Evolutionary conservation across 2,888 invertebrate genomes (phyloP).

Genomic region (Andrena bucephala): DNA sequence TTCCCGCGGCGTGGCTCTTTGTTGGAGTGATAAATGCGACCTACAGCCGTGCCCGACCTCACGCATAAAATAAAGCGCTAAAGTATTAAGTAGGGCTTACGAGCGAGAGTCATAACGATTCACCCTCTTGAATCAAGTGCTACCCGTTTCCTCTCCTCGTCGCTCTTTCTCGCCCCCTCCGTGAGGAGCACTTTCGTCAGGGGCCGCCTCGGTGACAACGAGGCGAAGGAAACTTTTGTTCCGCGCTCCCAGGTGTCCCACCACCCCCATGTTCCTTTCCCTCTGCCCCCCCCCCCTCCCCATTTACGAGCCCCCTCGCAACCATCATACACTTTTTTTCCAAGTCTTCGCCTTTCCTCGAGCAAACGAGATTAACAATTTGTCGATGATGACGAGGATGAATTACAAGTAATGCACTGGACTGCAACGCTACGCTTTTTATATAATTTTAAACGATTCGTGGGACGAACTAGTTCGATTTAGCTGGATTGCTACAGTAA

Average conservation of each 20-base stretch:
- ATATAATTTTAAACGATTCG: not conserved
- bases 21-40: constrained; percentile 76
- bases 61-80: constrained; percentile 76
- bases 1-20: constrained; percentile 62
- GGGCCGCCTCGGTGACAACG: constrained; percentile 64
- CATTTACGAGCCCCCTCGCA: constrained; percentile 21
- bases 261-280: constrained; percentile 30
- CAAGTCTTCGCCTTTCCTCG: no score
- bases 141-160: constrained; percentile 60
- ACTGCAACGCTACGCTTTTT: not conserved
- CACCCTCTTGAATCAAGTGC: constrained; percentile 79
- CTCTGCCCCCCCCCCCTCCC: not conserved
- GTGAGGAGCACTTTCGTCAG: constrained; percentile 43
- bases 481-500: no score
- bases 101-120: constrained; percentile 78
- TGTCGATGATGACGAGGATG: constrained; percentile 8
- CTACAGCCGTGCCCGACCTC: constrained; percentile 65
- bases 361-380: constrained; percentile 14
- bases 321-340: constrained; percentile 5
- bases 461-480: not conserved
- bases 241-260: constrained; percentile 69
- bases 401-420: not conserved
- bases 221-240: constrained; percentile 73
- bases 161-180: constrained; percentile 7
- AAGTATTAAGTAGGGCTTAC: constrained; percentile 79